Percentiles rank a stretch among this genome's conserved stretches.
Conservation (phyloP, 2,797 vertebrate species). For the Podargus strigoides region DNA sequence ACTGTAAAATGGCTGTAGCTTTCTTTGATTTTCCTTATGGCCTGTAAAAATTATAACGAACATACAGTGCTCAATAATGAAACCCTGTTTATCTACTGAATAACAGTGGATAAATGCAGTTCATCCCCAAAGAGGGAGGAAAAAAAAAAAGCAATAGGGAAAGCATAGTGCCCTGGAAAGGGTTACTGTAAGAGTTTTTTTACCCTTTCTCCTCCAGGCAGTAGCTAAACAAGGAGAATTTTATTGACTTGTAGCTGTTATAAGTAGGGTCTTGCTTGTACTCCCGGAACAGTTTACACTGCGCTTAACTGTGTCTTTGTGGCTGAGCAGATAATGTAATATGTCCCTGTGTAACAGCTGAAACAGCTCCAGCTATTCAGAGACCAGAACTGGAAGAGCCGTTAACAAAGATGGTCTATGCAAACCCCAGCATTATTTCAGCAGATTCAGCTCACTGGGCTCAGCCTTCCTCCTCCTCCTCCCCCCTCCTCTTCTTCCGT, state of each 20-base stretch:
- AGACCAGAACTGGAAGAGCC: conserved; percentile 13
- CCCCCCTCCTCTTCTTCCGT: neutral
- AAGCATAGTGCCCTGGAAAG: neutral
- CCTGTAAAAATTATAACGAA: neutral
- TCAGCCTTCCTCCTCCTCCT: neutral
- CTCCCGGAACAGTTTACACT: neutral
- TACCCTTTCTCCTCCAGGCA: neutral
- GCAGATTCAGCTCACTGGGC: neutral
- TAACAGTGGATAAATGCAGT: neutral
- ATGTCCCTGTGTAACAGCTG: conserved; percentile 4
- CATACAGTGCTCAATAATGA: neutral
- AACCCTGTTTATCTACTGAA: neutral
- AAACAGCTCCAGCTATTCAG: conserved; percentile 48
- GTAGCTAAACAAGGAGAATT: conserved; percentile 1
- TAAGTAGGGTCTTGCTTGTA: neutral
- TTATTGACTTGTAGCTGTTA: neutral
- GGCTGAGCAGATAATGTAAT: conserved; percentile 33
- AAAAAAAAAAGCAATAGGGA: neutral
- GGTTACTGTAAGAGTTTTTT: neutral
- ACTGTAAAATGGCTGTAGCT: neutral
- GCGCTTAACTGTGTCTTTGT: conserved; percentile 8
- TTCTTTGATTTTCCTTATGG: neutral
- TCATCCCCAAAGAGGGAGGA: neutral
- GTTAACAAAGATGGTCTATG: conserved; percentile 23
- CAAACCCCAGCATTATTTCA: neutral